These are phyloP conservation scores for Teleiodes luculella DNA, from an alignment of 2,888 invertebrate species.

Conservation along the genomic window DNA sequence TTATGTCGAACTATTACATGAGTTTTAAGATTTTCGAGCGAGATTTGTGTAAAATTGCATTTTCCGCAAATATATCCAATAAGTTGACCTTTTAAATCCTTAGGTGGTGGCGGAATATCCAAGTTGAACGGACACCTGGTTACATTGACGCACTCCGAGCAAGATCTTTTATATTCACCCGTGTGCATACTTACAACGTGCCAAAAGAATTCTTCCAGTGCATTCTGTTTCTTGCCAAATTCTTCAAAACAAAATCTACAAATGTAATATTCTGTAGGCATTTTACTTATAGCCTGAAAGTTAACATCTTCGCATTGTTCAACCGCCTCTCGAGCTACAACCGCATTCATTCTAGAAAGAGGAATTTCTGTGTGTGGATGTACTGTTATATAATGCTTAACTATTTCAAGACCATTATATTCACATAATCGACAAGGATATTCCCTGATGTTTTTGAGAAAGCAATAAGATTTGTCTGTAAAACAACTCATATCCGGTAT, in stretches of 20 bases:
- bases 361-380: constrained; percentile 83
- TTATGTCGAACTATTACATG: constrained; percentile 80
- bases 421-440: constrained; percentile 81
- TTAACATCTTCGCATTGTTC: constrained; percentile 70
- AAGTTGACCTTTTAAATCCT: constrained; percentile 55
- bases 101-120: constrained; percentile 65
- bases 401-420: constrained; percentile 79
- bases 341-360: constrained; percentile 78
- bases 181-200: constrained; percentile 86
- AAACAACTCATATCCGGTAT: constrained; percentile 52
- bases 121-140: constrained; percentile 51
- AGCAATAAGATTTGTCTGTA: constrained; percentile 66
- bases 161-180: constrained; percentile 85
- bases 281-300: constrained; percentile 51
- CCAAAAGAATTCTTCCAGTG: constrained; percentile 80
- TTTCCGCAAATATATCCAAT: constrained; percentile 83
- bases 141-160: constrained; percentile 77
- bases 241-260: constrained; percentile 67
- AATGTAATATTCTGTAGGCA: constrained; percentile 52
- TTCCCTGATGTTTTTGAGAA: constrained; percentile 46
- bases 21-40: constrained; percentile 76
- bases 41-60: constrained; percentile 86
- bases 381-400: constrained; percentile 81
- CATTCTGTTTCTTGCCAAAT: constrained; percentile 42
- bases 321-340: constrained; percentile 74